phyloP scores from a whole-genome alignment of 2,888 invertebrate species.

The Amiota mariae region DNA sequence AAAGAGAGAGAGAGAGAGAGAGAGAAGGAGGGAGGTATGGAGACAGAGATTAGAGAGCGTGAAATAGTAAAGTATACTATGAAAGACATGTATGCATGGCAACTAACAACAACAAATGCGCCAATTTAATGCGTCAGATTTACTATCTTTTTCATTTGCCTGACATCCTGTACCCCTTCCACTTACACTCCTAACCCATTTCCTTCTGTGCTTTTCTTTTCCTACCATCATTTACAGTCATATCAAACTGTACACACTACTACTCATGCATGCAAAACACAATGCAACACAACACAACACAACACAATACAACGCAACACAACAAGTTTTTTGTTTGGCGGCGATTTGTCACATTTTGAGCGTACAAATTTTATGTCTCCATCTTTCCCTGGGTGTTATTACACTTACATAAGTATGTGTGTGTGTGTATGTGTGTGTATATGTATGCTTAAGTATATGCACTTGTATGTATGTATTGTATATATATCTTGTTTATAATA shows the following conservation, averaged over 20 bases:
- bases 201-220: too few relatives aligned
- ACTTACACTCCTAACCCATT: not conserved
- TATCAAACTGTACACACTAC: too few relatives aligned
- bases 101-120: not conserved
- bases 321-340: not conserved
- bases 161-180: not conserved
- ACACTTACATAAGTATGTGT: too few relatives aligned
- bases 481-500: not conserved
- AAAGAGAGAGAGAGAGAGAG: too few relatives aligned
- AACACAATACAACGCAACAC: not conserved
- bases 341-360: slow-evolving; percentile 13
- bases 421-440: too few relatives aligned
- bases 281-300: not conserved
- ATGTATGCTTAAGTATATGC: too few relatives aligned
- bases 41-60: too few relatives aligned
- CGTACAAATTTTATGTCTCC: slow-evolving; percentile 12
- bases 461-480: too few relatives aligned
- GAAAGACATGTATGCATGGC: not conserved
- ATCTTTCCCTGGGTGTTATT: not conserved
- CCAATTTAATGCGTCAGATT: slow-evolving; percentile 4
- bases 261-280: not conserved
- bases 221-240: too few relatives aligned
- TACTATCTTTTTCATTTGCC: not conserved
- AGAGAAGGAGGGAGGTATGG: too few relatives aligned
- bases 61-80: too few relatives aligned